Conservation (phyloP, 2,888 invertebrate species). For the Rotaria sp. region DNA sequence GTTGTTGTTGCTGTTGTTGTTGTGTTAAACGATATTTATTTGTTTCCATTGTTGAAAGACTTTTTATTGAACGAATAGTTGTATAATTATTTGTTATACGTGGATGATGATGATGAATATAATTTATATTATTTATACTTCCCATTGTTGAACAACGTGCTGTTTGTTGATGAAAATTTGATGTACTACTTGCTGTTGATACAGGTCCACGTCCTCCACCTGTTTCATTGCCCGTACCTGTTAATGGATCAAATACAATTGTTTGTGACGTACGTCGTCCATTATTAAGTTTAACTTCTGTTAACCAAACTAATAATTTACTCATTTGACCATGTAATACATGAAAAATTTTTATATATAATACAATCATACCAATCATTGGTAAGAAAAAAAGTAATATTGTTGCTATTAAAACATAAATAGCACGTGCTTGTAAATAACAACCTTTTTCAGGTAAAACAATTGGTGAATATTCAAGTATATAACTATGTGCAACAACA, state of each 20-base stretch:
- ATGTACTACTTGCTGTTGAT: background rate
- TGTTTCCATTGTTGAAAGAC: background rate
- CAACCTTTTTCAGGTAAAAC: conserved; percentile 46
- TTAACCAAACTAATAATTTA: conserved; percentile 9
- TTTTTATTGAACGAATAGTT: background rate
- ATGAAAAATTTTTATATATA: conserved; percentile 24
- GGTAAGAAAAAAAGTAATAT: conserved; percentile 42
- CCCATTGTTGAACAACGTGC: background rate
- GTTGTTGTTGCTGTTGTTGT: background rate
- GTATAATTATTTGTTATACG: background rate
- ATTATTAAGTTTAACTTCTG: background rate
- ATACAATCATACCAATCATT: conserved; percentile 35
- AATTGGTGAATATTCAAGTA: conserved; percentile 41
- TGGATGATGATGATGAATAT: background rate
- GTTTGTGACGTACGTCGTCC: background rate
- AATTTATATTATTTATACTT: background rate
- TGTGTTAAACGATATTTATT: background rate
- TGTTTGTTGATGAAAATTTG: background rate
- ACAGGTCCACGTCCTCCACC: background rate
- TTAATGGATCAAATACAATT: background rate
- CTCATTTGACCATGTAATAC: conserved; percentile 25
- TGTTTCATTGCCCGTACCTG: background rate
- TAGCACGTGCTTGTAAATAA: conserved; percentile 45
- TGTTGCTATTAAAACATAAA: conserved; percentile 43
- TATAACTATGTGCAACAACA: conserved; percentile 41